phyloP scores from a whole-genome alignment of 2,797 vertebrate species.

The Gymnocypris eckloni region DNA sequence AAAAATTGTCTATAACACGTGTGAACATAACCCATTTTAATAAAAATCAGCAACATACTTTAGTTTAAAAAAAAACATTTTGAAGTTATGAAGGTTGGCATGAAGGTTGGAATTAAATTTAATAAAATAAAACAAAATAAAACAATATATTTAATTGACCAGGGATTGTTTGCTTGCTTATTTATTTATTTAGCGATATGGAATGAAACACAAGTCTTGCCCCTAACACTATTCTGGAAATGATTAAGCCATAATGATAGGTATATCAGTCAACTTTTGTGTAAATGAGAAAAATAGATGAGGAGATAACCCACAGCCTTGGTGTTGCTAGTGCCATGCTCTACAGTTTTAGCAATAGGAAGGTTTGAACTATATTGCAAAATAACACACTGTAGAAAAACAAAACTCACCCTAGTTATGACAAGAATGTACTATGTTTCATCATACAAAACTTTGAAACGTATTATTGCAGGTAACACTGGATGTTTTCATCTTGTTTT shows the following conservation, averaged over 20 bases:
- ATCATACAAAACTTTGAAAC: not conserved
- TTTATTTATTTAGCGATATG: no score
- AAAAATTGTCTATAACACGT: not conserved
- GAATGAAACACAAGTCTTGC: not conserved
- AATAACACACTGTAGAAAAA: conserved; percentile 6
- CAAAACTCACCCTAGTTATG: not conserved
- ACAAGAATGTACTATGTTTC: not conserved
- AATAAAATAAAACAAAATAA: no score
- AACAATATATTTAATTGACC: no score
- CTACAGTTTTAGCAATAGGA: not conserved
- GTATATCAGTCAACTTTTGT: not conserved
- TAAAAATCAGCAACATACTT: not conserved
- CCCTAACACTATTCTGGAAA: not conserved
- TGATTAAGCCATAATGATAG: not conserved
- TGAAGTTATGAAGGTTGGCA: not conserved
- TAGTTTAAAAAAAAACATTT: not conserved
- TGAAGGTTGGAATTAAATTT: not conserved
- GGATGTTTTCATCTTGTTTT: not conserved
- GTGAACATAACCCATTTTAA: not conserved
- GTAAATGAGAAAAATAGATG: not conserved
- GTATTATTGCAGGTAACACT: not conserved
- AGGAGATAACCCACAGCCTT: not conserved
- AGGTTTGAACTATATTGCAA: not conserved
- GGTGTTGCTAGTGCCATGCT: not conserved
- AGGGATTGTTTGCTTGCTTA: not conserved